phyloP scores from a whole-genome alignment of 1,140 invertebrate genomes.

The Apis florea region DNA sequence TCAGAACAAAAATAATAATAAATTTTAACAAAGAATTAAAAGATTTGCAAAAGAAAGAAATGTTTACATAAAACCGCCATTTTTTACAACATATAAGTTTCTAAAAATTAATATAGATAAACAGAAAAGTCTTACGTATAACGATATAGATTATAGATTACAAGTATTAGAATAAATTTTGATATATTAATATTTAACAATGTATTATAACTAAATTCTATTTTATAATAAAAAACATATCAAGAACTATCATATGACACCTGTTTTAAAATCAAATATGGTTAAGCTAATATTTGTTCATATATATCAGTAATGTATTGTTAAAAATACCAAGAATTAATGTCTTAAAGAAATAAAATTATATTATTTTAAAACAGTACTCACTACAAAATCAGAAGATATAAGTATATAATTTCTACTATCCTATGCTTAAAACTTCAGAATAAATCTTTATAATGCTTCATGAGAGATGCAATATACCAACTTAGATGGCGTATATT shows the following conservation, averaged over 20 bases:
- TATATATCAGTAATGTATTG: too few species aligned
- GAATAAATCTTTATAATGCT: conserved; percentile 40
- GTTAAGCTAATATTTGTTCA: conserved; percentile 15
- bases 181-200: not conserved
- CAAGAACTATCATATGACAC: conserved; percentile 39
- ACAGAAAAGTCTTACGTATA: not conserved
- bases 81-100: conserved; percentile 16
- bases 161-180: not conserved
- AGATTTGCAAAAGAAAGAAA: not conserved
- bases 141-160: not conserved
- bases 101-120: conserved; percentile 13
- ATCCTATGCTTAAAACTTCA: conserved; percentile 39
- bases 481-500: conserved; percentile 25
- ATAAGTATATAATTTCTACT: conserved; percentile 15
- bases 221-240: not conserved
- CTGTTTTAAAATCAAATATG: conserved; percentile 40
- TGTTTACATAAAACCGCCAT: conserved; percentile 33
- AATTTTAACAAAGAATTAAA: not conserved
- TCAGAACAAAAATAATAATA: not conserved
- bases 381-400: conserved; percentile 29
- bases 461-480: conserved; percentile 20
- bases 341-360: not conserved
- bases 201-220: not conserved
- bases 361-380: conserved; percentile 4
- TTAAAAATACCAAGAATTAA: not conserved